phyloP scores from a whole-genome alignment of 2,113 vertebrate genomes.

The Machaerirhynchus nigripectus region DNA sequence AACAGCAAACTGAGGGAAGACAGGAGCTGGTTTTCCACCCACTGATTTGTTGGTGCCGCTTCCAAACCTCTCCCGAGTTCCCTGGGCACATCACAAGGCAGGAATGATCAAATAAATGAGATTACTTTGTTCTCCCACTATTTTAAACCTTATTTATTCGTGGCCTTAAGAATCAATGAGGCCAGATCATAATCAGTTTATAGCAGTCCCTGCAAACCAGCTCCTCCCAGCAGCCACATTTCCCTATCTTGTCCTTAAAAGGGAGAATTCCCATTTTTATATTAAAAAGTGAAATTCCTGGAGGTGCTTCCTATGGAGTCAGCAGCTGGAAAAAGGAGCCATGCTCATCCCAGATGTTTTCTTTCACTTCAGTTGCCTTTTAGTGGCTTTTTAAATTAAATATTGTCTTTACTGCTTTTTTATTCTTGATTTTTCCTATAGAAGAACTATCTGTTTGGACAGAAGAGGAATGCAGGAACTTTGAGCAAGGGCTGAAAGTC shows the following conservation, averaged over 20 bases:
- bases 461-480: conserved; percentile 94
- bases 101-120: neutral
- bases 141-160: neutral
- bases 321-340: neutral
- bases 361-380: neutral
- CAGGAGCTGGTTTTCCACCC: neutral
- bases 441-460: conserved; percentile 96
- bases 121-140: neutral
- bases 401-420: neutral
- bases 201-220: neutral
- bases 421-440: conserved; percentile 29
- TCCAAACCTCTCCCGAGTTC: neutral
- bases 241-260: neutral
- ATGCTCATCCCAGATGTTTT: neutral
- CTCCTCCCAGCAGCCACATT: neutral
- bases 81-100: neutral
- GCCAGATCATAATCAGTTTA: neutral
- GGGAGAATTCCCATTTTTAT: neutral
- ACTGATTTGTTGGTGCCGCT: neutral
- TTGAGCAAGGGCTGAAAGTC: conserved; percentile 92
- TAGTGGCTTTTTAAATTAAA: neutral
- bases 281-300: neutral
- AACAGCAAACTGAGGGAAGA: neutral
- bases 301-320: neutral
- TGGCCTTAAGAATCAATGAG: neutral